Evolutionary conservation across 2,888 invertebrate species (phyloP).

Genomic region (Hemistola chrysoprasaria): DNA sequence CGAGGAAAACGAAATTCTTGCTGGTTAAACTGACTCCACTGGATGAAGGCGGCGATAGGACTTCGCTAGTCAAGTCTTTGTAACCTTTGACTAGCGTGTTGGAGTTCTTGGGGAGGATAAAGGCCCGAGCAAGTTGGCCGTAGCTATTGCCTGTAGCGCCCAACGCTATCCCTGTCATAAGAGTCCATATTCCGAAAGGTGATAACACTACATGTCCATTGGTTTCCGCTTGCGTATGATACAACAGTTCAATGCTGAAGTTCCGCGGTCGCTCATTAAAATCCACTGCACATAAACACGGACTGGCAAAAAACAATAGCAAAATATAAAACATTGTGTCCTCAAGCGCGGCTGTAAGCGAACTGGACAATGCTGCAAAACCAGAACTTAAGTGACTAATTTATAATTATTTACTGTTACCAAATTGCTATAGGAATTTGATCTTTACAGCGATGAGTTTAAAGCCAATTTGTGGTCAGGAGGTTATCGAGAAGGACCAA

Average conservation of each 20-base stretch:
- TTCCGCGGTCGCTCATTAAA: constrained; percentile 67
- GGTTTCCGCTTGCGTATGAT: constrained; percentile 60
- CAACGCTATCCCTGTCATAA: constrained; percentile 70
- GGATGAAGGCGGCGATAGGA: constrained; percentile 49
- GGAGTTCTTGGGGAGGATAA: constrained; percentile 55
- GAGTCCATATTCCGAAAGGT: constrained; percentile 75
- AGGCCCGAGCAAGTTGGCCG: constrained; percentile 53
- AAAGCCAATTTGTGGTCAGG: constrained; percentile 10
- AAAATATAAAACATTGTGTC: constrained; percentile 52
- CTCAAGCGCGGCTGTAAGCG: constrained; percentile 43
- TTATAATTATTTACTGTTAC: constrained; percentile 38
- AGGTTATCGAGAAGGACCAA: constrained; percentile 7
- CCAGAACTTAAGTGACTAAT: constrained; percentile 46
- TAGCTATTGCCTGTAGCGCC: constrained; percentile 65
- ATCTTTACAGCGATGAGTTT: constrained; percentile 20
- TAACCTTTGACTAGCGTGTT: constrained; percentile 53
- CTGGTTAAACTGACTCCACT: constrained; percentile 61
- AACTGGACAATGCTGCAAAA: constrained; percentile 57
- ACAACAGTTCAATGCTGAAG: constrained; percentile 68
- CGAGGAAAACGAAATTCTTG: constrained; percentile 67
- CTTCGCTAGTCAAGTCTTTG: constrained; percentile 48
- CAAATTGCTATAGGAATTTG: constrained; percentile 10
- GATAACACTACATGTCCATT: constrained; percentile 71
- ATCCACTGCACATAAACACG: constrained; percentile 55
- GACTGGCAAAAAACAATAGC: constrained; percentile 45